These are phyloP conservation scores for Cynopterus sphinx DNA, from an alignment of 2,797 vertebrate species.

Conservation along the genomic window DNA sequence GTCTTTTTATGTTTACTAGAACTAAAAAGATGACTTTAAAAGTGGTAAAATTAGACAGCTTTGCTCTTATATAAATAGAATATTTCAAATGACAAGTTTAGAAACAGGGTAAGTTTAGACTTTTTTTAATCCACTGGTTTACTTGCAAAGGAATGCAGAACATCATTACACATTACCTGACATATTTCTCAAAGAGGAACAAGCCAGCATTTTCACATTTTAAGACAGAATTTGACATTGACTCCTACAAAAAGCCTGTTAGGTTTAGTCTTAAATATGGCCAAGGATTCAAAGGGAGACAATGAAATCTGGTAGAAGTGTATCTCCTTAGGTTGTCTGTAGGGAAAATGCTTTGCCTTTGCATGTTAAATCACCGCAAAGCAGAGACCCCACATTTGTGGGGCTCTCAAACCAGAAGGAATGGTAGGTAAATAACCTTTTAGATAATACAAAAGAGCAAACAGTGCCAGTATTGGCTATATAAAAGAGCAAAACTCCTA, in stretches of 20 bases:
- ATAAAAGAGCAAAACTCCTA: background rate
- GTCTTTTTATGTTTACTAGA: background rate
- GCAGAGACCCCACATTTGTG: background rate
- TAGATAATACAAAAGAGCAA: background rate
- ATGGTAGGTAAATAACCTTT: slow-evolving; percentile 30
- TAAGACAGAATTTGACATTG: background rate
- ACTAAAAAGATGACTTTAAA: background rate
- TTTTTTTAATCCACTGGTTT: background rate
- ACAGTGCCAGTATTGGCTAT: background rate
- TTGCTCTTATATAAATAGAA: background rate
- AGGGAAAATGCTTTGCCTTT: background rate
- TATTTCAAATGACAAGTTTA: background rate
- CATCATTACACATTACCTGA: background rate
- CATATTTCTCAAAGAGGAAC: background rate
- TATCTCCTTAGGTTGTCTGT: background rate
- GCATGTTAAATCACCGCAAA: background rate
- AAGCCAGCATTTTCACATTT: background rate
- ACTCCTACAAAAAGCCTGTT: background rate
- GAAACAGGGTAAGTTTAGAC: background rate
- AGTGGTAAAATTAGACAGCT: background rate
- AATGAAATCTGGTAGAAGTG: background rate
- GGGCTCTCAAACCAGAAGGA: background rate
- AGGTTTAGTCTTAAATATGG: background rate
- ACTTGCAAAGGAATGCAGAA: background rate
- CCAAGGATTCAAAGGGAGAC: background rate